Conservation (phyloP, 2,888 invertebrate genomes). For the Caenorhabditis wallacei region DNA sequence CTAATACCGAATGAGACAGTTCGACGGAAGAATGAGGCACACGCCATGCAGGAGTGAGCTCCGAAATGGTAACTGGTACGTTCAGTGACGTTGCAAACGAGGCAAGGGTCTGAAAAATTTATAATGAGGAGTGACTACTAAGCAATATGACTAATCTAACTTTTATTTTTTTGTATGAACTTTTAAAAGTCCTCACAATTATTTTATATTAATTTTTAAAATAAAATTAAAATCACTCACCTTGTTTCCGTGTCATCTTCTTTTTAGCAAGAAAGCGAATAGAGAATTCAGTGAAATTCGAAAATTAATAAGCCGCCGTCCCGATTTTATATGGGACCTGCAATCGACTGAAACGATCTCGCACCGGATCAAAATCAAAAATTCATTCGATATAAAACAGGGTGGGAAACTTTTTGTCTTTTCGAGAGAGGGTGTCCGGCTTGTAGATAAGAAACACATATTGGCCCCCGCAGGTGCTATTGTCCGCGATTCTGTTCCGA, state of each 20-base stretch:
- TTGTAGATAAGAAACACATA: conserved; percentile 6
- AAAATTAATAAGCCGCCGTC: not conserved
- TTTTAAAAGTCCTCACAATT: too few species aligned
- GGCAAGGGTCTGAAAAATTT: conserved; percentile 10
- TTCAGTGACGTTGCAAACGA: conserved; percentile 15
- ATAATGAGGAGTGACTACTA: too few species aligned
- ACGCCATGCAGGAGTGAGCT: conserved; percentile 26
- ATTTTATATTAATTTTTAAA: too few species aligned
- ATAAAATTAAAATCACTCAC: not conserved
- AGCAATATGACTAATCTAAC: too few species aligned
- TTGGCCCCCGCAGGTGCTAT: conserved; percentile 7
- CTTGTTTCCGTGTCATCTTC: conserved; percentile 14
- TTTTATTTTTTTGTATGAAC: too few species aligned
- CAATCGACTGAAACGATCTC: not conserved
- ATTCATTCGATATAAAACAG: conserved; percentile 7
- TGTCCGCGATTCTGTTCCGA: conserved; percentile 15
- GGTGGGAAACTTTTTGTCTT: conserved; percentile 28
- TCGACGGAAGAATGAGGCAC: conserved; percentile 40
- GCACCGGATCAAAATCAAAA: conserved; percentile 8
- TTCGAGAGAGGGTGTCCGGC: not conserved
- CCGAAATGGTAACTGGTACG: conserved; percentile 25
- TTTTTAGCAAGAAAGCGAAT: not conserved
- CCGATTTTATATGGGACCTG: not conserved
- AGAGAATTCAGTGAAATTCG: not conserved
- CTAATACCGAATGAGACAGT: conserved; percentile 34